These are phyloP conservation scores for Campopleginae sp. DNA, from an alignment of 2,888 invertebrate genomes.

Conservation along the genomic window DNA sequence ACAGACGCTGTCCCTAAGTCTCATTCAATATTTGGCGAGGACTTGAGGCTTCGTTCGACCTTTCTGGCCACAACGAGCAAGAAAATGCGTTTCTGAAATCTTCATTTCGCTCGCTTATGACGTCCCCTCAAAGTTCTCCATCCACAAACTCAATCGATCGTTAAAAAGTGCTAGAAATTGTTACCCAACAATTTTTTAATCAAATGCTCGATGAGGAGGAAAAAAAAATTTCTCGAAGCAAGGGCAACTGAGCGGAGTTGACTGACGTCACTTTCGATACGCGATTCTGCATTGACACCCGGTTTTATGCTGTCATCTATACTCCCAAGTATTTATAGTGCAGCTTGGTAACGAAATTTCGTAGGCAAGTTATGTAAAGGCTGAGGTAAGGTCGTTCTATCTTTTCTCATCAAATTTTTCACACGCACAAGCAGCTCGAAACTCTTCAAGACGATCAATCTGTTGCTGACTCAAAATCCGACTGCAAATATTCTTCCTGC, in stretches of 20 bases:
- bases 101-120: too few relatives aligned
- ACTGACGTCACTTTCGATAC: neutral
- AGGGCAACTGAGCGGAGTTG: too few relatives aligned
- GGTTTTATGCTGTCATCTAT: constrained; percentile 55
- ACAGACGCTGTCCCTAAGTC: neutral
- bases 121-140: too few relatives aligned
- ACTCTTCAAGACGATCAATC: too few relatives aligned
- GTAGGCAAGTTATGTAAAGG: constrained; percentile 66
- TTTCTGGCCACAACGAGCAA: neutral
- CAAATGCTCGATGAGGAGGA: too few relatives aligned
- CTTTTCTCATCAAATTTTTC: constrained; percentile 13
- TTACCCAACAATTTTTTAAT: too few relatives aligned
- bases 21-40: neutral
- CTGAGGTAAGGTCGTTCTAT: constrained; percentile 60
- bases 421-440: neutral
- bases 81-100: too few relatives aligned
- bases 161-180: too few relatives aligned
- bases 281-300: constrained; percentile 57
- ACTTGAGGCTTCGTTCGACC: neutral
- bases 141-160: too few relatives aligned
- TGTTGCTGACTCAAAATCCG: too few relatives aligned
- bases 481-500: too few relatives aligned
- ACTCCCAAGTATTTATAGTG: constrained; percentile 65
- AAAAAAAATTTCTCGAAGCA: too few relatives aligned
- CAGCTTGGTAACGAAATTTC: constrained; percentile 58